Evolutionary conservation across 2,888 invertebrate species (phyloP).

Genomic region (Drosophila atripex): DNA sequence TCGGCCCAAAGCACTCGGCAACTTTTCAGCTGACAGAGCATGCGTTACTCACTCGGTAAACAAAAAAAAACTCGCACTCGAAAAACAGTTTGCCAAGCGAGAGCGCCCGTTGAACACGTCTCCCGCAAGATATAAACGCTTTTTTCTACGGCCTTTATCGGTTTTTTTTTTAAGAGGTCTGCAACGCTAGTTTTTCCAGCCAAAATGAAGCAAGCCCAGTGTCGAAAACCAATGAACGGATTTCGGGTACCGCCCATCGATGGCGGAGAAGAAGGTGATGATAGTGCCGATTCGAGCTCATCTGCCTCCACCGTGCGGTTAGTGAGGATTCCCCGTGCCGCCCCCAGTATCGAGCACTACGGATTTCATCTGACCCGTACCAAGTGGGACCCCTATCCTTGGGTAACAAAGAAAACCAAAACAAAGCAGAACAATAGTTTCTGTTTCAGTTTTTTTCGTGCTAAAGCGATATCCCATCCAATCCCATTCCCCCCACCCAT

Average conservation of each 20-base stretch:
- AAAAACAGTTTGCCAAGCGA: conserved; percentile 58
- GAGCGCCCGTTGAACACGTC: conserved; percentile 61
- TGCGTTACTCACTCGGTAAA: conserved; percentile 27
- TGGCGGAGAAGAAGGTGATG: background rate
- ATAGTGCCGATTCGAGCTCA: conserved; percentile 49
- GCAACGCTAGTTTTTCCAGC: conserved; percentile 9
- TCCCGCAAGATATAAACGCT: conserved; percentile 16
- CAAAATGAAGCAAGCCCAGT: conserved; percentile 9
- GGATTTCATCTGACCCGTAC: conserved; percentile 90
- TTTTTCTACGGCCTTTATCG: conserved; percentile 4
- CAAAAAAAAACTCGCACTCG: conserved; percentile 30
- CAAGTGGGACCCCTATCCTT: conserved; percentile 93
- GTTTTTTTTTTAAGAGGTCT: background rate
- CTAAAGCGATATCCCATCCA: conserved; percentile 16
- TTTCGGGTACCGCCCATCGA: conserved; percentile 13
- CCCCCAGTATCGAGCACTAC: conserved; percentile 85
- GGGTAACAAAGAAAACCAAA: conserved; percentile 85
- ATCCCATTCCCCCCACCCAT: conserved; percentile 7
- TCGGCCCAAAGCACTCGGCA: conserved; percentile 43
- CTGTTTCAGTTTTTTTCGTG: background rate
- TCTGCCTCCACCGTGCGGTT: conserved; percentile 68
- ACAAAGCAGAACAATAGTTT: background rate
- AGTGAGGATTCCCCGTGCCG: conserved; percentile 86
- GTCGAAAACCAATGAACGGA: conserved; percentile 4
- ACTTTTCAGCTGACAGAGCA: conserved; percentile 30